phyloP scores from a whole-genome alignment of 2,888 invertebrate genomes.

The Sarcophaga caerulescens region DNA sequence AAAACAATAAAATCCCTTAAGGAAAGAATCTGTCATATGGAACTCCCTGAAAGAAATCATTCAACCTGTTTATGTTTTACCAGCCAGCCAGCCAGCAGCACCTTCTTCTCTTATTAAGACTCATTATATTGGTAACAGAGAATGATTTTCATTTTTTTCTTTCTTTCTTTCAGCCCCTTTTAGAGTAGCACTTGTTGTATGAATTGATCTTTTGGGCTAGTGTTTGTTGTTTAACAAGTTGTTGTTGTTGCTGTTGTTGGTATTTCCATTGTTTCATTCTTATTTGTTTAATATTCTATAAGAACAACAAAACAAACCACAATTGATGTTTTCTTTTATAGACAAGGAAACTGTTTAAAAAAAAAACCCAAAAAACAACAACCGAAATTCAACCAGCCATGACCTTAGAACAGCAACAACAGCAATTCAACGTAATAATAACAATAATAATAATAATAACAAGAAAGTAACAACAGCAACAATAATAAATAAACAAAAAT shows the following conservation, averaged over 20 bases:
- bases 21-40: conserved; percentile 42
- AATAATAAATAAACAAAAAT: neutral
- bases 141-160: no score
- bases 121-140: no score
- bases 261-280: no score
- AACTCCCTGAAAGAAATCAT: conserved; percentile 17
- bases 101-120: no score
- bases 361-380: conserved; percentile 13
- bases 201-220: no score
- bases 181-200: neutral
- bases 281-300: no score
- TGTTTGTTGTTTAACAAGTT: no score
- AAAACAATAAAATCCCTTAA: conserved; percentile 2
- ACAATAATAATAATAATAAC: neutral
- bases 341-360: conserved; percentile 4
- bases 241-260: no score
- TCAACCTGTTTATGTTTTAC: conserved; percentile 39
- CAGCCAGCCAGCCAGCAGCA: neutral
- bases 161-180: neutral
- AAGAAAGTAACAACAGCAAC: conserved; percentile 23
- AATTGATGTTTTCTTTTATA: neutral
- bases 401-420: conserved; percentile 42
- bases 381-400: conserved; percentile 54
- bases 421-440: neutral
- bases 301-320: conserved; percentile 5